Evolutionary conservation across 2,797 vertebrate species (phyloP).

Genomic region (Macrochelys suwanniensis): DNA sequence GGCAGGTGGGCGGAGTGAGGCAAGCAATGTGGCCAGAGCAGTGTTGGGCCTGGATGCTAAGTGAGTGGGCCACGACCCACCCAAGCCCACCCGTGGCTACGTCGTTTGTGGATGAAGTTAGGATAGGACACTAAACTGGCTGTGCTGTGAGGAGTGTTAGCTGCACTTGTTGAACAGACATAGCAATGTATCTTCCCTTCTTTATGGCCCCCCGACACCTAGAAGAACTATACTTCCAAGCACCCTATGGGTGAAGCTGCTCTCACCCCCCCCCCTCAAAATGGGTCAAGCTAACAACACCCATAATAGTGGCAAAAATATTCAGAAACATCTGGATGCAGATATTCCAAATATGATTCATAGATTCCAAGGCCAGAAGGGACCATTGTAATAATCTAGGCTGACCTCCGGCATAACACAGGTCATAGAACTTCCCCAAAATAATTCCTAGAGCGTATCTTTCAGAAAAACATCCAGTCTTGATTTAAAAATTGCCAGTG

Average conservation of each 20-base stretch:
- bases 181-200: neutral
- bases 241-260: neutral
- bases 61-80: too few relatives aligned
- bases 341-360: slow-evolving; percentile 56
- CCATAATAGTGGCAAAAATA: neutral
- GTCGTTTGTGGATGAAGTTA: neutral
- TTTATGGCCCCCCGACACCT: neutral
- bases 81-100: too few relatives aligned
- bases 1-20: too few relatives aligned
- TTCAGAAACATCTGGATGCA: slow-evolving; percentile 35
- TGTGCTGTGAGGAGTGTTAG: neutral
- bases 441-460: too few relatives aligned
- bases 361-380: neutral
- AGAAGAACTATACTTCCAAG: neutral
- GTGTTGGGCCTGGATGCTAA: too few relatives aligned
- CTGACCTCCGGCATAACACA: too few relatives aligned
- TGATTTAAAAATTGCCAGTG: too few relatives aligned
- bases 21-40: too few relatives aligned
- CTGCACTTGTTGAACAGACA: neutral
- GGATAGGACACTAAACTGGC: neutral
- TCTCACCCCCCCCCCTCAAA: neutral
- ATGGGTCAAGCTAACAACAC: slow-evolving; percentile 3
- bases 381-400: too few relatives aligned
- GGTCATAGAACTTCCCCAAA: too few relatives aligned
- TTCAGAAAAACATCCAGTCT: too few relatives aligned